Evolutionary conservation across 2,888 invertebrate species (phyloP), one percentile per base, ranked within the genome.

Genomic region (Beris chalybata): DNA sequence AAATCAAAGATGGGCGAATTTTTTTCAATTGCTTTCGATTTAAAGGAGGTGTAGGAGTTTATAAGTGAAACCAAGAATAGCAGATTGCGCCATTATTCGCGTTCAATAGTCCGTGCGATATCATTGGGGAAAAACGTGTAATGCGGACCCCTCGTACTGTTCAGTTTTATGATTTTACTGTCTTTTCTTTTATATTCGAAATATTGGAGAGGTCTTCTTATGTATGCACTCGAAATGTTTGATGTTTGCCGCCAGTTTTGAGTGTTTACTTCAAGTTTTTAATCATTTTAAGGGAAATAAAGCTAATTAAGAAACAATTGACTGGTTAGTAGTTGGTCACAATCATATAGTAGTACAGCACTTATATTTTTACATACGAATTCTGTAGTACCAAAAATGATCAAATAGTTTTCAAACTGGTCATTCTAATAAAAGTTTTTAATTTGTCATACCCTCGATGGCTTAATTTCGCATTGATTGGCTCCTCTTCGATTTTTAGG

Each of bases 31-130:
- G 61, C 38, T 61, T 61, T 50, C 52, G 50, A 38, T 61, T 50
- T 59, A 15, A 5, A 31, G 61, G 61, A 61, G 61, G 61, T 61
- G 61, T 61, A 43, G 61, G 52, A 61, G 50, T 52, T 61, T 61
- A 22, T 22, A 61, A 61, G 61, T 61, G 61, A 61, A 50, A 52
- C 52, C 52, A 61, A 52, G 61, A 61, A 32, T 61, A 50, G 50
- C 52, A 50, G 61, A 61, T 61, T 61, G 61, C 48, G 52, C 67
- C 65, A 63, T 69, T 69, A 69, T 67, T 65, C 67, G 43, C 44
- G 57, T 53, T 67, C 65, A 69, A 65, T 67, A 67, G 63, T 65
- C 61, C 69, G 58, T 69, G 67, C 69, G 63, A 53, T 58, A 45
- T 11, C 22, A 44, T 30, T 59, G 9, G n/a, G 29, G 6, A 61